Percentiles rank a stretch among this genome's conserved stretches.
Conservation (phyloP, 2,113 vertebrate species). For the Ranitomeya variabilis region DNA sequence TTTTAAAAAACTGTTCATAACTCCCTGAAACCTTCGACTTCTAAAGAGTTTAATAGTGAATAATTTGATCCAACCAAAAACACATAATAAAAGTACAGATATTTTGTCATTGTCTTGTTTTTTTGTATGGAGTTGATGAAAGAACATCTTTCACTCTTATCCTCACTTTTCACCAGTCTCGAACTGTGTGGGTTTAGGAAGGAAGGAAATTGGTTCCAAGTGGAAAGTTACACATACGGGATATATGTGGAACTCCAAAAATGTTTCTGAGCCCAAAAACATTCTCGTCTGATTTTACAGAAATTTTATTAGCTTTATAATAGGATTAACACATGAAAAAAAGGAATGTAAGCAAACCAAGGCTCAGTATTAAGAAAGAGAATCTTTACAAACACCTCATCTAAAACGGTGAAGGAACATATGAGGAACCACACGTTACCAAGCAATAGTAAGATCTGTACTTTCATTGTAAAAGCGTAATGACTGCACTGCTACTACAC, state of each 20-base stretch:
- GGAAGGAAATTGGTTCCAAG: constrained; percentile 9
- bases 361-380: too few relatives aligned
- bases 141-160: neutral
- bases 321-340: neutral
- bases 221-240: neutral
- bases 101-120: neutral
- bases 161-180: neutral
- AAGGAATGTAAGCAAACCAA: too few relatives aligned
- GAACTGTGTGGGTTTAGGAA: neutral
- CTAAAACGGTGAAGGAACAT: too few relatives aligned
- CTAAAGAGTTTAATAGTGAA: neutral
- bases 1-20: neutral
- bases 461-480: too few relatives aligned
- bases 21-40: neutral
- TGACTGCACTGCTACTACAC: too few relatives aligned
- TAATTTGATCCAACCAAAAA: neutral
- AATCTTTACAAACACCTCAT: too few relatives aligned
- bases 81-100: neutral
- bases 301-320: neutral
- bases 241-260: neutral
- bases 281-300: neutral
- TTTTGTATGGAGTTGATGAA: neutral
- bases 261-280: neutral
- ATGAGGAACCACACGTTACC: too few relatives aligned
- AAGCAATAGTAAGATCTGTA: too few relatives aligned